Conservation (phyloP, 2,888 invertebrate species). For the Lydus trimaculatus region DNA sequence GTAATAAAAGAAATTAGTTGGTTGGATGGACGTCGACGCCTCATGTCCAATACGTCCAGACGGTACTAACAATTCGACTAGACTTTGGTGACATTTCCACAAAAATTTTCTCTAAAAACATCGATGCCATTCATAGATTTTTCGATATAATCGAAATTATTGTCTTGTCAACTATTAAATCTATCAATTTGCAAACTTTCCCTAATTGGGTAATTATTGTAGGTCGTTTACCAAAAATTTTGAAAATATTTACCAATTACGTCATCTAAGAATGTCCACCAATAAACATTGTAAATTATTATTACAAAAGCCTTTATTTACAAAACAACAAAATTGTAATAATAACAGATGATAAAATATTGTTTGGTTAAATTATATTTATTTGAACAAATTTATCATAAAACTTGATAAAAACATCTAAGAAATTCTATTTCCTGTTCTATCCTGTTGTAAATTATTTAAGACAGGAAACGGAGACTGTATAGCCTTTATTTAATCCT, state of each 20-base stretch:
- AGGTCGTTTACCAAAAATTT: background rate
- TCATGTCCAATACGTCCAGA: background rate
- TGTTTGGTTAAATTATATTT: background rate
- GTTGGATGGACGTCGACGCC: background rate
- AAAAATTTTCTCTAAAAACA: background rate
- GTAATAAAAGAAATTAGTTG: background rate
- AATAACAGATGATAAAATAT: background rate
- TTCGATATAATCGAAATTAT: background rate
- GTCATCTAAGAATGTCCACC: background rate
- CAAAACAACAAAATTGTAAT: background rate
- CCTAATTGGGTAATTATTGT: constrained; percentile 10
- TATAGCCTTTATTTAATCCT: background rate
- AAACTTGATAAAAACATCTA: background rate
- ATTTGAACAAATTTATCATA: background rate
- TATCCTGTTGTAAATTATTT: constrained; percentile 4
- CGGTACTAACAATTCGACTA: background rate
- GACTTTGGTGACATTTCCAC: background rate
- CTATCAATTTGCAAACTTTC: background rate
- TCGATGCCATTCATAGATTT: background rate
- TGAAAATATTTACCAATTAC: constrained; percentile 1
- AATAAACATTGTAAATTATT: background rate
- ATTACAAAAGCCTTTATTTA: background rate
- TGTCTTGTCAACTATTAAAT: background rate
- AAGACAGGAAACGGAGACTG: constrained; percentile 7
- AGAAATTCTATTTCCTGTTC: background rate